A percentile compares a stretch with the other conserved stretches of the same genome.
phyloP scores from a whole-genome alignment of 64 coral and sea anemone genomes.

The Trachythela sp. region DNA sequence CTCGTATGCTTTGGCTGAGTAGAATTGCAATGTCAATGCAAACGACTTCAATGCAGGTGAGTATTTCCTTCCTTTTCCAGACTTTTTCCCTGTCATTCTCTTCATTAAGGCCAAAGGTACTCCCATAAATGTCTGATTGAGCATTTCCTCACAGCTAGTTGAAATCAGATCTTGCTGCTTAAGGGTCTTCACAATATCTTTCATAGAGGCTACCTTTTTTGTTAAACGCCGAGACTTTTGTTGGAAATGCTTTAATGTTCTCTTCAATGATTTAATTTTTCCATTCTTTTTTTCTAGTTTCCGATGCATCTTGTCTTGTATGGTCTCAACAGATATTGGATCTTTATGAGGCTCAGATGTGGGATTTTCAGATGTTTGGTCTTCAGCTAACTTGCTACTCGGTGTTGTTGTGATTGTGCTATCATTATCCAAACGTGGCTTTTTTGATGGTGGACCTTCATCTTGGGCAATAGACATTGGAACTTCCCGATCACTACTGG shows the following conservation, averaged over 20 bases:
- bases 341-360: too few species aligned
- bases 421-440: too few species aligned
- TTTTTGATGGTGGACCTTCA: too few species aligned
- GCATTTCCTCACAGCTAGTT: not conserved
- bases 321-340: too few species aligned
- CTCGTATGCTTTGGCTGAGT: too few species aligned
- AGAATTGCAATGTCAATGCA: too few species aligned
- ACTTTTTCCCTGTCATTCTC: not conserved
- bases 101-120: not conserved
- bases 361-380: too few species aligned
- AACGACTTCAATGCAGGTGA: not conserved
- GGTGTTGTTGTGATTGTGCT: too few species aligned
- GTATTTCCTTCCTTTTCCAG: not conserved
- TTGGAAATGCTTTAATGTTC: not conserved
- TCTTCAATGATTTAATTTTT: not conserved
- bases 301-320: too few species aligned
- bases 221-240: not conserved
- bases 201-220: not conserved
- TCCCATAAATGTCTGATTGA: not conserved
- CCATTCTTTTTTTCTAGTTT: not conserved
- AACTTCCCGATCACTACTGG: too few species aligned
- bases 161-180: not conserved
- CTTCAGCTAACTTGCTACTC: too few species aligned
- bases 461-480: too few species aligned
- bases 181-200: not conserved